phyloP scores from a whole-genome alignment of 2,797 vertebrate genomes.

The Melopsittacus undulatus region DNA sequence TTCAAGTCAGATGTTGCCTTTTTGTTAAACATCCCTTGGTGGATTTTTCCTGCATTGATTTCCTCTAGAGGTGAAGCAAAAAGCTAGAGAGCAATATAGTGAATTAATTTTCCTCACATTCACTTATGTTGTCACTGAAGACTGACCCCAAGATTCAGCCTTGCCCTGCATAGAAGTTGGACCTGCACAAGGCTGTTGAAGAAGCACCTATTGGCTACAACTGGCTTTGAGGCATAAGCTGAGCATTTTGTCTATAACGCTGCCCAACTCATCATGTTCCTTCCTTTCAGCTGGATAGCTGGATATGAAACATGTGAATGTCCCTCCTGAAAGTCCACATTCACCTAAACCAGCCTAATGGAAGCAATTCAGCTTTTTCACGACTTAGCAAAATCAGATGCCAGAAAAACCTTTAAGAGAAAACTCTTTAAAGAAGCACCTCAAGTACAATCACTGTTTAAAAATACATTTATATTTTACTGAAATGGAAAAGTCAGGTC shows the following conservation, averaged over 20 bases:
- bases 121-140: background rate
- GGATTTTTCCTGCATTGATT: background rate
- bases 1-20: background rate
- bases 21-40: background rate
- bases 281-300: background rate
- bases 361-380: background rate
- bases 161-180: background rate
- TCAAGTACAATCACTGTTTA: accelerated
- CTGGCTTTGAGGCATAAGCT: background rate
- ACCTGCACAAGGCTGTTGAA: background rate
- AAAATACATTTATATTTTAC: background rate
- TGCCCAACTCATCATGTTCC: background rate
- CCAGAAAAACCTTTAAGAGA: background rate
- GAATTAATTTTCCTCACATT: background rate
- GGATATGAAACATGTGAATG: accelerated
- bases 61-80: background rate
- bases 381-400: background rate
- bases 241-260: background rate
- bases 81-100: background rate
- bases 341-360: background rate
- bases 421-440: background rate
- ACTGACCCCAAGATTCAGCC: background rate
- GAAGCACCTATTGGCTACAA: background rate
- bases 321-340: background rate
- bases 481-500: background rate